Evolutionary conservation across 1,140 invertebrate species (phyloP).

Genomic region (Heliothis virescens): DNA sequence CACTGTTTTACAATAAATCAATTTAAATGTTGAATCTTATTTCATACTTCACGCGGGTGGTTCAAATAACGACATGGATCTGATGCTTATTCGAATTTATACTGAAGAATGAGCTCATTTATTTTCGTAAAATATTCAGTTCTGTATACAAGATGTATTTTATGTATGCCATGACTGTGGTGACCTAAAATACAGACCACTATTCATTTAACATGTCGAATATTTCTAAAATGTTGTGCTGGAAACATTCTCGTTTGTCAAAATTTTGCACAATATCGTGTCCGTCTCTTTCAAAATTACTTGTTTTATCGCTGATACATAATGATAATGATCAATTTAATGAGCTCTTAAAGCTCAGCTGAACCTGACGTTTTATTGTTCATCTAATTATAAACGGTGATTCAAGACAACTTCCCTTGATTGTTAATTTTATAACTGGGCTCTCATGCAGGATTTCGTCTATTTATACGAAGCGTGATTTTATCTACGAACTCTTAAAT

Average conservation of each 20-base stretch:
- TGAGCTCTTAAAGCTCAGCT: neutral
- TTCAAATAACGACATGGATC: neutral
- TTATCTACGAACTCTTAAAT: conserved; percentile 32
- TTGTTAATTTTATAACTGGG: conserved; percentile 39
- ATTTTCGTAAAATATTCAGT: conserved; percentile 8
- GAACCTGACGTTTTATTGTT: conserved; percentile 36
- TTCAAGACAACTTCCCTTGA: conserved; percentile 37
- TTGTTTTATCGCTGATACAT: neutral
- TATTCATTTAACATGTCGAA: neutral
- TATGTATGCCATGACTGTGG: neutral
- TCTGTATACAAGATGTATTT: conserved; percentile 2
- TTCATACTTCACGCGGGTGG: neutral
- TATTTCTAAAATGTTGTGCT: neutral
- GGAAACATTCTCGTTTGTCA: neutral
- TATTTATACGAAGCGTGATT: conserved; percentile 41
- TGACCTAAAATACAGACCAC: conserved; percentile 2
- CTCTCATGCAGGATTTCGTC: conserved; percentile 30
- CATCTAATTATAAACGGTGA: conserved; percentile 46
- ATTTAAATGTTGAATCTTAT: too few species aligned
- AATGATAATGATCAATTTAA: neutral
- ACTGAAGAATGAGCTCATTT: neutral
- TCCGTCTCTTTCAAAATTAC: neutral
- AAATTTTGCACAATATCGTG: neutral
- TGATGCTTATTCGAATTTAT: neutral
- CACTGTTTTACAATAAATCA: too few species aligned